phyloP scores from a whole-genome alignment of 2,113 vertebrate genomes.

The Chinchilla lanigera region DNA sequence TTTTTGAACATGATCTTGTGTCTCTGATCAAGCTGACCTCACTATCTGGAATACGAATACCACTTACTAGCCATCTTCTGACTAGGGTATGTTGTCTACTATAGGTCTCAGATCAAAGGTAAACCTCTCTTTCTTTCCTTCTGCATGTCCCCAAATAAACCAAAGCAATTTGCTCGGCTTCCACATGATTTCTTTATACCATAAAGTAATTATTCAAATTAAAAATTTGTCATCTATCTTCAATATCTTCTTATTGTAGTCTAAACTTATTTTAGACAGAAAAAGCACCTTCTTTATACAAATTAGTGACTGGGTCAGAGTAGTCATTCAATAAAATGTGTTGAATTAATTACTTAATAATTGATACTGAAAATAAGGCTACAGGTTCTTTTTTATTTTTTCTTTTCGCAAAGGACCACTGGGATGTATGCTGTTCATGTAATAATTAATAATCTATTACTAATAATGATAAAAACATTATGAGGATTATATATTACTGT shows the following conservation, averaged over 20 bases:
- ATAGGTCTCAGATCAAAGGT: background rate
- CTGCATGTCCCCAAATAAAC: background rate
- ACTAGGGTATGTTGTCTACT: background rate
- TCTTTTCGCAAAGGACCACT: background rate
- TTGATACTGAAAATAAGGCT: background rate
- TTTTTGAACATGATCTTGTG: background rate
- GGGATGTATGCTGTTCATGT: background rate
- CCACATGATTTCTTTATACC: background rate
- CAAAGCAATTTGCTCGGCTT: background rate
- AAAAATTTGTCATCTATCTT: background rate
- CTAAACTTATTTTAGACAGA: background rate
- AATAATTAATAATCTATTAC: background rate
- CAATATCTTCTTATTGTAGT: background rate
- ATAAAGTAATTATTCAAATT: conserved; percentile 16
- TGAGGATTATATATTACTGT: background rate
- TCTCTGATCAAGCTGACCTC: background rate
- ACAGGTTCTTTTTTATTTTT: background rate
- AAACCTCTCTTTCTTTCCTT: background rate
- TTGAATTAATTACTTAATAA: conserved; percentile 28
- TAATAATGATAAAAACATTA: background rate
- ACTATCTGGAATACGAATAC: background rate
- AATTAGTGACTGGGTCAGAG: background rate
- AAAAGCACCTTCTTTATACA: background rate
- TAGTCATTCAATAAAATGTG: background rate
- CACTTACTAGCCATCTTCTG: background rate